Evolutionary conservation across 1,140 invertebrate species (phyloP).

Genomic region (Bombus impatiens): DNA sequence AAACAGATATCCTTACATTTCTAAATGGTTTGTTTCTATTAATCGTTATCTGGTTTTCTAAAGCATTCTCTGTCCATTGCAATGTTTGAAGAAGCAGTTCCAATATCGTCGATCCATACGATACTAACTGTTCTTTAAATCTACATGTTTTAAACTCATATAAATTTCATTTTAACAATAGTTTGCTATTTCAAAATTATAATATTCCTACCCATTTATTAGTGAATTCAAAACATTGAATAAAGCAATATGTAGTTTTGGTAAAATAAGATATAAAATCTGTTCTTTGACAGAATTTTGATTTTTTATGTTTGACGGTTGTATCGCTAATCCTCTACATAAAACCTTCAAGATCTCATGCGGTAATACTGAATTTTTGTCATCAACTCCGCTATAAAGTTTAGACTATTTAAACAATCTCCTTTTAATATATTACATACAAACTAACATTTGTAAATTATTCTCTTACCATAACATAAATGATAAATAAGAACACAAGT

Average conservation of each 20-base stretch:
- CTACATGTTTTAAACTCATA: slow-evolving; percentile 33
- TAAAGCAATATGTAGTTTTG: slow-evolving; percentile 70
- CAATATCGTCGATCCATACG: slow-evolving; percentile 63
- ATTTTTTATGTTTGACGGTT: slow-evolving; percentile 63
- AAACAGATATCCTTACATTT: slow-evolving; percentile 62
- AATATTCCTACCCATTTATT: slow-evolving; percentile 69
- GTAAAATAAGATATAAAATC: slow-evolving; percentile 70
- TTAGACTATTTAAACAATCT: slow-evolving; percentile 38
- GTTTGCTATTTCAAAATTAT: not conserved
- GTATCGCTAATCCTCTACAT: slow-evolving; percentile 71
- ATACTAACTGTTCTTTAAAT: slow-evolving; percentile 61
- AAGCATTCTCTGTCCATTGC: slow-evolving; percentile 48
- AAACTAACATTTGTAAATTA: slow-evolving; percentile 19
- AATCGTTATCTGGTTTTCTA: slow-evolving; percentile 54
- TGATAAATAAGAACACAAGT: slow-evolving; percentile 74
- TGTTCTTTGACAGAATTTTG: slow-evolving; percentile 62
- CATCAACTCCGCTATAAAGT: slow-evolving; percentile 65
- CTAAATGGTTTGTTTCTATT: slow-evolving; percentile 62
- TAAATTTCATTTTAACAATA: not conserved
- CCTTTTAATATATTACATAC: slow-evolving; percentile 2
- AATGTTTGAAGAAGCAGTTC: slow-evolving; percentile 55
- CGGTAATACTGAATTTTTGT: slow-evolving; percentile 68
- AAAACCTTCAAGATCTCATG: slow-evolving; percentile 70
- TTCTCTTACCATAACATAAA: slow-evolving; percentile 71
- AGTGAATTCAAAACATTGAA: slow-evolving; percentile 70